These are phyloP conservation scores for Tor tambroides DNA, from an alignment of 2,113 vertebrate species.

Conservation along the genomic window DNA sequence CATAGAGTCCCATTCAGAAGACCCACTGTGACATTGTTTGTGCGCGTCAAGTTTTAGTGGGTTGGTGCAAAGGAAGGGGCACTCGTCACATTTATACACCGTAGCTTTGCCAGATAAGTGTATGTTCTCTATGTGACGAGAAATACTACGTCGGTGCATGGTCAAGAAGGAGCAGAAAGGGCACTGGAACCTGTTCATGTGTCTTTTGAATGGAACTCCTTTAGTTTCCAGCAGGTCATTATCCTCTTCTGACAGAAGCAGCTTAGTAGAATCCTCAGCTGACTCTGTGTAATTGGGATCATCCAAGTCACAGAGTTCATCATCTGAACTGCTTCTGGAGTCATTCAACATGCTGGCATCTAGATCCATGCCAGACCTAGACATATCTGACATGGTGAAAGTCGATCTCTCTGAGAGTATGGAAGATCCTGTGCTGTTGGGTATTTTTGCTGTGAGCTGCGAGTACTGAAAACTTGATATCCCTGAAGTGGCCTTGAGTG, in stretches of 20 bases:
- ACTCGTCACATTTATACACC: constrained; percentile 95
- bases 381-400: constrained; percentile 83
- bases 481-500: constrained; percentile 78
- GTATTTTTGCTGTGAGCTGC: constrained; percentile 85
- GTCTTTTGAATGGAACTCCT: constrained; percentile 93
- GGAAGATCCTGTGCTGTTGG: constrained; percentile 84
- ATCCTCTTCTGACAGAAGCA: constrained; percentile 91
- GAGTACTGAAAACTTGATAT: constrained; percentile 85
- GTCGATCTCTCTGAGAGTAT: constrained; percentile 89
- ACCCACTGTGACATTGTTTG: constrained; percentile 88
- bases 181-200: constrained; percentile 97
- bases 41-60: constrained; percentile 90
- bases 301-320: constrained; percentile 89
- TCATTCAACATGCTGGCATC: constrained; percentile 87
- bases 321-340: constrained; percentile 89
- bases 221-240: constrained; percentile 96
- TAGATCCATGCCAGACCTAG: constrained; percentile 81
- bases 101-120: constrained; percentile 94
- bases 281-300: constrained; percentile 87
- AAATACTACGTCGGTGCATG: constrained; percentile 95
- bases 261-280: constrained; percentile 85
- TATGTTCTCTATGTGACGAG: constrained; percentile 97
- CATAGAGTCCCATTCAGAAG: constrained; percentile 88
- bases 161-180: constrained; percentile 97
- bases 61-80: constrained; percentile 96